Base-by-base conservation (phyloP, 2,113 vertebrate genomes). In the Leptocoma aspasia region DNA sequence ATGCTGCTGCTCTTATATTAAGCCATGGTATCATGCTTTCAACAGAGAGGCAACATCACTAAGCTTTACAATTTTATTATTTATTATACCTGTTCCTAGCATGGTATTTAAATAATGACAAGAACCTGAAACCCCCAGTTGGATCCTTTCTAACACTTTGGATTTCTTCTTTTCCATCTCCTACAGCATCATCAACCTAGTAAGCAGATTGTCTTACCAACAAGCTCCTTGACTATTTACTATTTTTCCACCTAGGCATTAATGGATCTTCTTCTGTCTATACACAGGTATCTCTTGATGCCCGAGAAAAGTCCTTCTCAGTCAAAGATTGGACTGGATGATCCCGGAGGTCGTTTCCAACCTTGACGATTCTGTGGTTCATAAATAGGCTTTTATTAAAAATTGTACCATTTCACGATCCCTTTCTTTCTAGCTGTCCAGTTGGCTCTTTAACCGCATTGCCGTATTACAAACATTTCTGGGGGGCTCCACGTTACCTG, bases 21-120 rank as follows among this genome's bases (percentile, higher is more conserved):
- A 72, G 70, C n/a, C 11, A 5, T 1, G 18, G 10, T 3, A 30
- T 13, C 65, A 21, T 4, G 19, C 31, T 86, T 50, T 27, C 60
- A 39, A 30, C 2, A 41, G 50, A 9, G 1, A 3, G 6, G 0
- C 33, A 42, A 31, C n/a, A 17, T 23, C 1, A 4, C 30, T 2
- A 5, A 61, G 33, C 23, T n/a, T 33, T 64, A 33, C 42, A 18
- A 42, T 45, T 57, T 80, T 37, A 49, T 21, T 19, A 7, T 20
- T 57, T 23, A 6, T 64, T 28, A 13, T 2, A 30, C 35, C 28
- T 57, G 16, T 39, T 49, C 39, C 56, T 27, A 37, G 23, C 59
- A 4, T 0, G 14, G 44, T 10, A 2, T 66, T 54, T 50, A 54
- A 59, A 22, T 33, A 63, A 45, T 2, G 19, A 41, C 14, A 12